Percentiles rank a stretch among this genome's conserved stretches.
Evolutionary conservation across 2,888 invertebrate genomes (phyloP).

Genomic region (Scaptomyza reducta): DNA sequence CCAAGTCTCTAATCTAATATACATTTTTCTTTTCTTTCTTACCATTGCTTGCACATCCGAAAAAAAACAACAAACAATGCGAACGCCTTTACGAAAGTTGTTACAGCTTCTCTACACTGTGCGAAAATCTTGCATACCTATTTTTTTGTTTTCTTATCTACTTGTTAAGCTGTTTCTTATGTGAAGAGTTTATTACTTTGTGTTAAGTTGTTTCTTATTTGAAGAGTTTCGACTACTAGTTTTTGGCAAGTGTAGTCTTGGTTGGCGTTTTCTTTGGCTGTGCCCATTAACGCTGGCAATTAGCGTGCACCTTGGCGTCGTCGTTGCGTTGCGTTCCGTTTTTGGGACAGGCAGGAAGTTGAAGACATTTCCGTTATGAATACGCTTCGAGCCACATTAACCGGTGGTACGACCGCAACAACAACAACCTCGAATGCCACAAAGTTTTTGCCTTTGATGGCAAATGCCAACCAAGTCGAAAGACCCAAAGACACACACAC

Average conservation of each 20-base stretch:
- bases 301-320: constrained; percentile 56
- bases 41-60: constrained; percentile 11
- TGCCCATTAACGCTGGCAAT: constrained; percentile 59
- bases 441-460: constrained; percentile 71
- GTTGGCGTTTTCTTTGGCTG: not conserved
- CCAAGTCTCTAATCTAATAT: constrained; percentile 65
- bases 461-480: constrained; percentile 1
- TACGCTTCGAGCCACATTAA: constrained; percentile 38
- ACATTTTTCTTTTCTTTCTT: constrained; percentile 31
- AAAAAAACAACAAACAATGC: constrained; percentile 16
- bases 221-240: not conserved
- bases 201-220: no score
- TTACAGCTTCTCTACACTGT: not conserved
- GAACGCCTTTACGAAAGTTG: not conserved
- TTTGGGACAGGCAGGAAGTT: constrained; percentile 43
- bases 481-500: not conserved
- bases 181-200: no score
- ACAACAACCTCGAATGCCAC: constrained; percentile 52
- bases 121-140: not conserved
- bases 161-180: no score
- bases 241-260: constrained; percentile 12
- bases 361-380: constrained; percentile 70
- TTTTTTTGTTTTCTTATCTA: no score
- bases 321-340: constrained; percentile 32
- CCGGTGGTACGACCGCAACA: constrained; percentile 13